These are phyloP conservation scores for Callyntrura guangdongensis DNA, from an alignment of 2,888 invertebrate genomes.

Conservation along the genomic window DNA sequence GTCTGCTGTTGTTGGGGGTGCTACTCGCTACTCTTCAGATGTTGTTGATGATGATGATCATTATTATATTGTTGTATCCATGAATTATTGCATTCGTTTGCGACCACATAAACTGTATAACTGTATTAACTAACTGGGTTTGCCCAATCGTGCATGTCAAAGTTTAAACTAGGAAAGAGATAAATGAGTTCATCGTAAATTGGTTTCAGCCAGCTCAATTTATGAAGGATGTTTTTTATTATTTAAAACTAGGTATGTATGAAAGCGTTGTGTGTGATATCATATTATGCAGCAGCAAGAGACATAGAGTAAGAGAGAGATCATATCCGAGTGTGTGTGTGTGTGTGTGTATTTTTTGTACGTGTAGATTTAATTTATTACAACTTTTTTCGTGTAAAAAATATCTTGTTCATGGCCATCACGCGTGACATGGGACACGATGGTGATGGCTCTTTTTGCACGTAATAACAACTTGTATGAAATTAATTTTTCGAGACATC, in stretches of 20 bases:
- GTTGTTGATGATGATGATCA: conserved; percentile 2
- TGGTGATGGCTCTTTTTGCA: conserved; percentile 73
- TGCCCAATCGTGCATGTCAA: conserved; percentile 77
- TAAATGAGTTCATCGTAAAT: conserved; percentile 77
- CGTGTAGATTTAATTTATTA: conserved; percentile 41
- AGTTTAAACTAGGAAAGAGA: conserved; percentile 75
- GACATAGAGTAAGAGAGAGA: too few species aligned
- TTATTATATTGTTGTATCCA: conserved; percentile 67
- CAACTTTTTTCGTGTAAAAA: conserved; percentile 44
- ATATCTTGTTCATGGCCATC: conserved; percentile 74
- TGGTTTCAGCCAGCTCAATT: conserved; percentile 75
- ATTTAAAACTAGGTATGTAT: neutral
- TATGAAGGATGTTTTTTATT: conserved; percentile 38
- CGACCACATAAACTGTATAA: conserved; percentile 60
- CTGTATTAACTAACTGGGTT: conserved; percentile 74
- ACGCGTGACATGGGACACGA: conserved; percentile 76
- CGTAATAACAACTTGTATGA: conserved; percentile 66
- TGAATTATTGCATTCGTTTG: conserved; percentile 66
- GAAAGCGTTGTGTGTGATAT: neutral
- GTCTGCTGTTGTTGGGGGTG: conserved; percentile 34
- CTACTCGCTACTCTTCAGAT: neutral
- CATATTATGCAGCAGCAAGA: neutral
- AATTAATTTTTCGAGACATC: conserved; percentile 43
- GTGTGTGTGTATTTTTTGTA: conserved; percentile 47
- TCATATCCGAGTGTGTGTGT: neutral